Percentiles rank a stretch among this genome's conserved stretches.
phyloP scores from a whole-genome alignment of 1,140 invertebrate genomes.

The Temnothorax curvispinosus region DNA sequence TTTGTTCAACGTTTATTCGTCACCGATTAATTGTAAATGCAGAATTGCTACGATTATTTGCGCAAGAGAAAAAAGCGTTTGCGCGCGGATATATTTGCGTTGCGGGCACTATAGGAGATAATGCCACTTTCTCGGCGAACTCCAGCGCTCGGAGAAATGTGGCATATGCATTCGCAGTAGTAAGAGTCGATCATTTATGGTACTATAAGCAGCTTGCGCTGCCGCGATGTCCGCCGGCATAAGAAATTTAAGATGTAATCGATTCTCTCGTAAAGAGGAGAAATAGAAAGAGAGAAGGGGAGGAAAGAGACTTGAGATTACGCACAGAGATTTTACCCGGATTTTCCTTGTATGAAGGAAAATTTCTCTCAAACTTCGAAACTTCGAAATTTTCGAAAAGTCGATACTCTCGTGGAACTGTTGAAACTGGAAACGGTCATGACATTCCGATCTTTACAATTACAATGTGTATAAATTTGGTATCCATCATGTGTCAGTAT shows the following conservation, averaged over 20 bases:
- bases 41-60: background rate
- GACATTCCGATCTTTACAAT: background rate
- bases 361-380: background rate
- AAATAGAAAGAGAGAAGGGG: background rate
- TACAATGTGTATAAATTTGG: background rate
- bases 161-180: constrained; percentile 43
- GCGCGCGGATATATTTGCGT: background rate
- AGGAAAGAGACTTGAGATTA: constrained; percentile 6
- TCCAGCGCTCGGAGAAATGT: background rate
- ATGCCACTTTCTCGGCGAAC: background rate
- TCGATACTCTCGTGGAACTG: background rate
- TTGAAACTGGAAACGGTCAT: background rate
- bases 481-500: background rate
- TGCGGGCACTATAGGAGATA: background rate
- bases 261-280: constrained; percentile 20
- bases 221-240: constrained; percentile 2
- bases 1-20: background rate
- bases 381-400: background rate
- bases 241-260: constrained; percentile 55
- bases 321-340: background rate
- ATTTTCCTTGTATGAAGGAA: background rate
- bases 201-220: constrained; percentile 44
- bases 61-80: background rate
- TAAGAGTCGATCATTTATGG: constrained; percentile 58
- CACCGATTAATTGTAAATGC: background rate